Conservation (phyloP, 2,113 vertebrate genomes). For the Sula dactylatra region DNA sequence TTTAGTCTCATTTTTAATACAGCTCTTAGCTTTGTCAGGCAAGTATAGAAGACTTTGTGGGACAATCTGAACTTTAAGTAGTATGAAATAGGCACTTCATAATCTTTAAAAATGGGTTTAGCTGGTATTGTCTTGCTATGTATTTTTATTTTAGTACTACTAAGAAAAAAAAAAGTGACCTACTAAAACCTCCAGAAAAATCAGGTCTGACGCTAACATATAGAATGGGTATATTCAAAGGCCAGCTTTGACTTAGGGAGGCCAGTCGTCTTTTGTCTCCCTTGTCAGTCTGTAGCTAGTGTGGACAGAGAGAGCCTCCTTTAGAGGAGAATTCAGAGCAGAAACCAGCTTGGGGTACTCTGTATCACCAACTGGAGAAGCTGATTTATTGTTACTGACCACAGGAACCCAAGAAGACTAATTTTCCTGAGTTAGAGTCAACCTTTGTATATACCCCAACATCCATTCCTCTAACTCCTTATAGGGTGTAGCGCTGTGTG, state of each 20-base stretch:
- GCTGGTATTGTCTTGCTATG: not conserved
- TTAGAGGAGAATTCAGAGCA: not conserved
- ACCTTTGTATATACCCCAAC: not conserved
- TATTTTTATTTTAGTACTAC: constrained; percentile 23
- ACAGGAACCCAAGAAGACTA: not conserved
- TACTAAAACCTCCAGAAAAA: constrained; percentile 26
- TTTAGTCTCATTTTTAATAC: not conserved
- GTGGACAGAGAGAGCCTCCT: not conserved
- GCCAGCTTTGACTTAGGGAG: not conserved
- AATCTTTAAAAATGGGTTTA: not conserved
- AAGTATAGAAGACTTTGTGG: not conserved
- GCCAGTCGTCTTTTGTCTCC: not conserved
- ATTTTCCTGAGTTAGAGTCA: not conserved
- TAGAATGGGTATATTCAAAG: not conserved
- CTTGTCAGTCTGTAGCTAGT: not conserved
- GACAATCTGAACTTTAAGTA: not conserved
- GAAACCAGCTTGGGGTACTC: not conserved
- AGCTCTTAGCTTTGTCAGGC: not conserved
- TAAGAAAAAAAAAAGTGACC: not conserved
- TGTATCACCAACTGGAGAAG: not conserved
- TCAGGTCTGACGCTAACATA: not conserved
- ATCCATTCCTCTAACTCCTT: not conserved
- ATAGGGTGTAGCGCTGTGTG: rapidly evolving
- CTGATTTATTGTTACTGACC: not conserved
- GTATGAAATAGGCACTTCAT: not conserved